These are phyloP conservation scores for Drosophila equinoxialis DNA, from an alignment of 1,140 invertebrate genomes.

Conservation along the genomic window DNA sequence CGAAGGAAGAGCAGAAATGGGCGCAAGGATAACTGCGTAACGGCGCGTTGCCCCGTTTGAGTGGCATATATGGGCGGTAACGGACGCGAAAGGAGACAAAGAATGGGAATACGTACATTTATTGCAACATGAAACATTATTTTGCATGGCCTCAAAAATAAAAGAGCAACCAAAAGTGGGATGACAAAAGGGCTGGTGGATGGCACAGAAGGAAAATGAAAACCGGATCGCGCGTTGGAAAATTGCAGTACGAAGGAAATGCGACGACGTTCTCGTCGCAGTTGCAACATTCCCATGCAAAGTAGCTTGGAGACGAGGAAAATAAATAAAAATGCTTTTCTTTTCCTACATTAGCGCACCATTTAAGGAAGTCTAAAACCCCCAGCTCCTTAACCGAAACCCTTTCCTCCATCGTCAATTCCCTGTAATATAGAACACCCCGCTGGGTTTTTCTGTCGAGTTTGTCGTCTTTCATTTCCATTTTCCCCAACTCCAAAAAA, in stretches of 20 bases:
- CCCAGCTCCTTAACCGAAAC: not conserved
- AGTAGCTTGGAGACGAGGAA: slow-evolving; percentile 43
- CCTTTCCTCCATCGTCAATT: slow-evolving; percentile 14
- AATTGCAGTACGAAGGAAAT: slow-evolving; percentile 74
- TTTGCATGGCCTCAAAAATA: slow-evolving; percentile 77
- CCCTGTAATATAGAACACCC: slow-evolving; percentile 2
- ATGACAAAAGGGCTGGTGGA: slow-evolving; percentile 14
- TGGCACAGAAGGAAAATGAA: slow-evolving; percentile 1
- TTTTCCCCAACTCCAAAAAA: slow-evolving; percentile 33
- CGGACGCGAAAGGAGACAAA: slow-evolving; percentile 21
- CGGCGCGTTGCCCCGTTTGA: slow-evolving; percentile 53
- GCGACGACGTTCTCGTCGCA: slow-evolving; percentile 70
- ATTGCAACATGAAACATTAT: slow-evolving; percentile 82
- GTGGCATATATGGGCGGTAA: slow-evolving; percentile 46
- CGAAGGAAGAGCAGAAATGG: slow-evolving; percentile 29
- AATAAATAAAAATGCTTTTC: slow-evolving; percentile 72
- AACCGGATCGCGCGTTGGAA: slow-evolving; percentile 62
- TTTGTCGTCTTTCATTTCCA: slow-evolving; percentile 62
- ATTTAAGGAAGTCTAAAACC: slow-evolving; percentile 66
- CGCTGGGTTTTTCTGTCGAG: slow-evolving; percentile 19
- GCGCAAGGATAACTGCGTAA: slow-evolving; percentile 77
- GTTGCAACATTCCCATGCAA: slow-evolving; percentile 62
- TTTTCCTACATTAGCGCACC: slow-evolving; percentile 70
- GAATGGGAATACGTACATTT: slow-evolving; percentile 67
- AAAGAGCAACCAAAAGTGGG: slow-evolving; percentile 37